These are phyloP conservation scores for Gambusia affinis DNA, from an alignment of 2,113 vertebrate species.

Conservation along the genomic window DNA sequence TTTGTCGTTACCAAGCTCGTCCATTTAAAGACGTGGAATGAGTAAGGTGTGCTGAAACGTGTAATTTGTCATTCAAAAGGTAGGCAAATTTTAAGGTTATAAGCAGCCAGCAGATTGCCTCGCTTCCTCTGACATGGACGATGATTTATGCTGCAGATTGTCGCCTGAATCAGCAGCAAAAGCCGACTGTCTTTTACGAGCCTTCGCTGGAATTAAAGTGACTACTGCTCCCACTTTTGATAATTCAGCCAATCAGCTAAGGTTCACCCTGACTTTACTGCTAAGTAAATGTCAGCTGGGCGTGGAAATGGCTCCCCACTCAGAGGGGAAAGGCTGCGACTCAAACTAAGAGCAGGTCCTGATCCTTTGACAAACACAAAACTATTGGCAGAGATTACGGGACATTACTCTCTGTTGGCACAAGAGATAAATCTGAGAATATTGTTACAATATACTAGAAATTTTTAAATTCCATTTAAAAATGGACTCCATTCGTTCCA, in stretches of 20 bases:
- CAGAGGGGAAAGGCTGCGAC: constrained; percentile 28
- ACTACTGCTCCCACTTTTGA: constrained; percentile 44
- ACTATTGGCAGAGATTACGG: constrained; percentile 20
- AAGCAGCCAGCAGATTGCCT: constrained; percentile 10
- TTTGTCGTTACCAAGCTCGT: constrained; percentile 58
- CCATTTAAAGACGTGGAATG: constrained; percentile 19
- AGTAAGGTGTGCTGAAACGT: constrained; percentile 13
- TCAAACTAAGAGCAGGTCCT: constrained; percentile 28
- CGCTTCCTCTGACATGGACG: constrained; percentile 29
- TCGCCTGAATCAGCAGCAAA: constrained; percentile 54
- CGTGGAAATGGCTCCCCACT: constrained; percentile 42
- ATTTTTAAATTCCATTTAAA: too few relatives aligned
- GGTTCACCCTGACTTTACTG: constrained; percentile 63
- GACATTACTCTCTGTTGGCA: constrained; percentile 11
- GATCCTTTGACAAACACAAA: constrained; percentile 51
- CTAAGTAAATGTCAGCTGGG: constrained; percentile 70
- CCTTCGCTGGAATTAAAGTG: constrained; percentile 53
- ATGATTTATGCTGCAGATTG: constrained; percentile 29
- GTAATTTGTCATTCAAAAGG: constrained; percentile 24
- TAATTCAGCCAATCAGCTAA: constrained; percentile 54
- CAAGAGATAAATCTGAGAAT: constrained; percentile 9
- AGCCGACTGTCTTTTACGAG: constrained; percentile 62
- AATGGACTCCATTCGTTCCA: not conserved
- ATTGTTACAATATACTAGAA: not conserved
- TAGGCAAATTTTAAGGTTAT: constrained; percentile 29